A percentile compares a stretch with the other conserved stretches of the same genome.
Conservation (phyloP, 1,140 invertebrate species). For the Trichonephila clavipes region DNA sequence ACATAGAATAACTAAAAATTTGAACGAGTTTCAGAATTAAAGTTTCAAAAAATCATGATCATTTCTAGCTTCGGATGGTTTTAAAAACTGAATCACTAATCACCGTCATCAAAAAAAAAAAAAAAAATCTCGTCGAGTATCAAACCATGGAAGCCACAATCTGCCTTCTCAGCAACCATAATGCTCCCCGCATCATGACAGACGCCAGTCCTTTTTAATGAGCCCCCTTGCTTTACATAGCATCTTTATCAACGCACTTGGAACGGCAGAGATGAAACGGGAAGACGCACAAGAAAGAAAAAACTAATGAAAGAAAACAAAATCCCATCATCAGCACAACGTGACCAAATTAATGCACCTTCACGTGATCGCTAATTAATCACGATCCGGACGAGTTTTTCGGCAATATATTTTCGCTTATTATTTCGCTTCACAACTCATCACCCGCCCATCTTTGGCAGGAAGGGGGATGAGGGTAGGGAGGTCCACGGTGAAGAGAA, state of each 20-base stretch:
- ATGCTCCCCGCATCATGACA: constrained; percentile 1
- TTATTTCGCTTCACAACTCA: constrained; percentile 71
- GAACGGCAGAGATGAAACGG: neutral
- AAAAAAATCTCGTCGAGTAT: neutral
- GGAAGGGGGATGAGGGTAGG: neutral
- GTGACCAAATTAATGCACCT: constrained; percentile 65
- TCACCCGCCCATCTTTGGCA: constrained; percentile 58
- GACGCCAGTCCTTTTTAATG: neutral
- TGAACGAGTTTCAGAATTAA: too few species aligned
- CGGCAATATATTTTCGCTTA: constrained; percentile 67
- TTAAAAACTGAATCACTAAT: too few species aligned
- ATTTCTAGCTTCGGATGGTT: too few species aligned
- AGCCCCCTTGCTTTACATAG: neutral
- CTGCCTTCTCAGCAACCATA: neutral
- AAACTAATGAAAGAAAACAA: neutral
- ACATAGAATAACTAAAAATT: too few species aligned
- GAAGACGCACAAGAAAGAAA: neutral
- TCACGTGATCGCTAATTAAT: constrained; percentile 71
- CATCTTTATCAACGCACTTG: neutral
- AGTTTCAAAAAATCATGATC: too few species aligned
- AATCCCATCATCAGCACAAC: constrained; percentile 48
- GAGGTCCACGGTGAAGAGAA: neutral
- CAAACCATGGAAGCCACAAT: neutral
- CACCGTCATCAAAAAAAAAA: neutral
- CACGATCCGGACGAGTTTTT: constrained; percentile 48